Base-by-base conservation (phyloP, 1,140 invertebrate species). In the Aphelinus atriplicis region DNA sequence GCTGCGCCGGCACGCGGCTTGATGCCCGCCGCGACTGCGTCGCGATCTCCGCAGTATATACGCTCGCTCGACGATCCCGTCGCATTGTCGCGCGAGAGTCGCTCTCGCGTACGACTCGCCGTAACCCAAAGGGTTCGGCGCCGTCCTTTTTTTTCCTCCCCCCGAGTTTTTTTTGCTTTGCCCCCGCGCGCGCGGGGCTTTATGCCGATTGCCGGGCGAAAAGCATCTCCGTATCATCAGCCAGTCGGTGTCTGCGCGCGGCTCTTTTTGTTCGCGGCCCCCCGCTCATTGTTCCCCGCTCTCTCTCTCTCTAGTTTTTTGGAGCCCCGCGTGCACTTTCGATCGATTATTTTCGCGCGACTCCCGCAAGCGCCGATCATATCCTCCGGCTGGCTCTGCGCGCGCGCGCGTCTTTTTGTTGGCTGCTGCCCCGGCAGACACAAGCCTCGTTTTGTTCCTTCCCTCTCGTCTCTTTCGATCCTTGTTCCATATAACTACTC, bases 271-370 rank as follows among this genome's bases (percentile, higher is more conserved):
- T 2, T 56, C 26, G 26, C 26, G 26, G 26, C 26, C 26, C 26
- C 26, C 26, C 26, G 26, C 26, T 26, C 26, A 26, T 26, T 26
- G 26, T 26, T 26, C 26, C 26, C 26, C 26, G 26, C 26, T 26
- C 26, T 26, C 26, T 26, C 26, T 66, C 46, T 26, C 43, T 65
- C 43, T 73, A n/a, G 47, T n/a, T 68, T 9, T 76, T 72, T 50
- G 45, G 61, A 55, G 26, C 26, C 26, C 26, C 60, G 56, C 61
- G 53, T 69, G 43, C 43, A 61, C 72, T 70, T 80, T 66, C 78
- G 56, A 76, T 79, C 76, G 77, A 81, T 82, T 83, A 74, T 80
- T 82, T 81, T 76, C 65, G 42, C 58, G 76, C 79, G 68, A 78
- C 51, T 55, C 50, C n/a, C 42, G 47, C 47, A 7, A 46, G 26